These are phyloP conservation scores for Heterotis niloticus DNA, from an alignment of 2,113 vertebrate genomes.

Conservation along the genomic window DNA sequence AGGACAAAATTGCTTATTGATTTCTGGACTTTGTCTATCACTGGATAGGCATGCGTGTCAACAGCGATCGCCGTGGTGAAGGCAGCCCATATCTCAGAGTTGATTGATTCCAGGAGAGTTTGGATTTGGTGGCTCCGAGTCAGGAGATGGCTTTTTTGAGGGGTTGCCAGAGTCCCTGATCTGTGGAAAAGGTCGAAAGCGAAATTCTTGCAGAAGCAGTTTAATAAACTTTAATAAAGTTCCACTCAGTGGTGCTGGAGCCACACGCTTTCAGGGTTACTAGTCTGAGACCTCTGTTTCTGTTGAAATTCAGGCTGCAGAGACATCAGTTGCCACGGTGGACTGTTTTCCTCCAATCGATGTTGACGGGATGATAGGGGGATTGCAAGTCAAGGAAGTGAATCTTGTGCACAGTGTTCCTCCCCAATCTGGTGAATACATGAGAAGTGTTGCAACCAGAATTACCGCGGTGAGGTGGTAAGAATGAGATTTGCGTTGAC, in stretches of 20 bases:
- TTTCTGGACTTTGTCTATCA: constrained; percentile 59
- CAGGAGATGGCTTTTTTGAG: constrained; percentile 45
- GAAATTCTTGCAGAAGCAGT: constrained; percentile 33
- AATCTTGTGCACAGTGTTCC: too few relatives aligned
- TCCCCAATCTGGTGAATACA: too few relatives aligned
- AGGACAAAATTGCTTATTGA: constrained; percentile 70
- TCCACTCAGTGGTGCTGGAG: not conserved
- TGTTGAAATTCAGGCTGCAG: not conserved
- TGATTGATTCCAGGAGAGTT: constrained; percentile 56
- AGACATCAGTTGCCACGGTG: too few relatives aligned
- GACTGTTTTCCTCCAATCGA: too few relatives aligned
- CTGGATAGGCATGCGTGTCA: constrained; percentile 52
- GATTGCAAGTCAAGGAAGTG: too few relatives aligned
- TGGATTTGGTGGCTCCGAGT: constrained; percentile 42
- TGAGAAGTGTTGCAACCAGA: too few relatives aligned
- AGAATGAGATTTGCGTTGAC: too few relatives aligned
- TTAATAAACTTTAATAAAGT: constrained; percentile 27
- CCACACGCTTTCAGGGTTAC: not conserved
- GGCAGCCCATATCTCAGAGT: constrained; percentile 52
- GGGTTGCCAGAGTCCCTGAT: constrained; percentile 39
- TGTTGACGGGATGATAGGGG: too few relatives aligned
- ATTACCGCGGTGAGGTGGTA: too few relatives aligned
- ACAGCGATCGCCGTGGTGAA: constrained; percentile 46
- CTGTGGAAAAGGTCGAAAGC: constrained; percentile 48
- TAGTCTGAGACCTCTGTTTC: not conserved